Evolutionary conservation across 2,113 vertebrate genomes (phyloP), one percentile per base, ranked within the genome.

Genomic region (Astatotilapia flaviijosephi): DNA sequence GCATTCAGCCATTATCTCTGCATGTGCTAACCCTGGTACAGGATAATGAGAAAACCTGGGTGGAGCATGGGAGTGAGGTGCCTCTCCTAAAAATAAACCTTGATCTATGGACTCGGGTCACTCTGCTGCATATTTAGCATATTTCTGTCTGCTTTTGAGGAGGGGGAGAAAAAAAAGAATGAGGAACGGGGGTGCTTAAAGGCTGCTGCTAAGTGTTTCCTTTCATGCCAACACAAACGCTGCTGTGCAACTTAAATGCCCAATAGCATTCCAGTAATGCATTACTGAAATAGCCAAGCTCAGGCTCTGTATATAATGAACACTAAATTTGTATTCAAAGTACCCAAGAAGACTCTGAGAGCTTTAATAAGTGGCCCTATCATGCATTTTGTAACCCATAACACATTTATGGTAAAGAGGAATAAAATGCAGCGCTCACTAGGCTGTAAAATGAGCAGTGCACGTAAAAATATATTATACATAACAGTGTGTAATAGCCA

Each of bases 61-160:
- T 81, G 84, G 84, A 77, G 70, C 54, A 26, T 55, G 21, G 19
- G 55, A 91, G 70, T 23, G 75, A 86, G 80, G 83, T 47, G 31
- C 85, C 83, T 86, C 26, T 51, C 60, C 94, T 93, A 93, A 95
- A 96, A 94, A 96, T 95, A 96, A 89, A 86, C 77, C 26, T 83
- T 88, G 87, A 90, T 92, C 90, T 93, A 37, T 83, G 80, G 55
- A 82, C 87, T 79, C 70, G 56, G 91, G 94, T 93, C 93, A 89
- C 53, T 12, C 49, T 90, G 80, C 91, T 86, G 90, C 95, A 95
- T 96, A 90, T 94, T 95, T 94, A 51, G 86, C 91, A 96, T 95
- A 92, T 93, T 96, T 96, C 79, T 35, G 81, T 80, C 84, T 86
- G 86, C 86, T 93, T 19, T 85, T 70, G 82, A 83, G 88, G 73